Base-by-base conservation (phyloP, 1,140 invertebrate genomes). In the Fopius arisanus region DNA sequence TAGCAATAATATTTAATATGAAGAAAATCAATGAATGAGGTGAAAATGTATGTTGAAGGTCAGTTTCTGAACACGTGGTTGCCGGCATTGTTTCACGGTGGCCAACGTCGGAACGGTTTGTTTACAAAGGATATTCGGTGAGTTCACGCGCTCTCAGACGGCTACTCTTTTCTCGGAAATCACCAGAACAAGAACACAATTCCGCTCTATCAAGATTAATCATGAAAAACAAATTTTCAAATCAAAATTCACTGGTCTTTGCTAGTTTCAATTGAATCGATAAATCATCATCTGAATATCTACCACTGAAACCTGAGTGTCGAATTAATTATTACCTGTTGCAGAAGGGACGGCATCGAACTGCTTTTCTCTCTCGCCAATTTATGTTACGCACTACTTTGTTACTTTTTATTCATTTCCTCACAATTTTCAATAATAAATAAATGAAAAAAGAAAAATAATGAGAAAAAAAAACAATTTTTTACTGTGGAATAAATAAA, bases 271-370 rank as follows among this genome's bases (percentile, higher is more conserved):
- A 37, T 37, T 37, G 33, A n/a, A 37, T 37, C 33, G 3, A 37
- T 37, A 37, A 37, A 37, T 37, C 33, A 7, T 37, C 7, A 37
- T n/a, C n/a, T n/a, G 9, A 37, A 37, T 37, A 37, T 10, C 12
- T 37, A 10, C 12, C 7, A 37, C 9, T 37, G 3, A 37, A 37
- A 37, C n/a, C n/a, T n/a, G 9, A 37, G 7, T 7, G 29, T 66
- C 23, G 48, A 74, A 69, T 43, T 16, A n/a, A 3, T 69, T 6
- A 73, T 82, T 78, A 85, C 83, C 80, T 82, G 77, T 80, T 83
- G 81, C 74, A 79, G 74, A 31, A 80, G 67, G 6, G 77, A 79
- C 26, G 79, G 74, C 83, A 85, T 85, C 26, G 76, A 62, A 73
- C 10, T 19, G 37, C 37, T 28, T 29, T 37, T 72, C 23, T 16